phyloP scores from a whole-genome alignment of 2,797 vertebrate species.

The Malurus splendens region DNA sequence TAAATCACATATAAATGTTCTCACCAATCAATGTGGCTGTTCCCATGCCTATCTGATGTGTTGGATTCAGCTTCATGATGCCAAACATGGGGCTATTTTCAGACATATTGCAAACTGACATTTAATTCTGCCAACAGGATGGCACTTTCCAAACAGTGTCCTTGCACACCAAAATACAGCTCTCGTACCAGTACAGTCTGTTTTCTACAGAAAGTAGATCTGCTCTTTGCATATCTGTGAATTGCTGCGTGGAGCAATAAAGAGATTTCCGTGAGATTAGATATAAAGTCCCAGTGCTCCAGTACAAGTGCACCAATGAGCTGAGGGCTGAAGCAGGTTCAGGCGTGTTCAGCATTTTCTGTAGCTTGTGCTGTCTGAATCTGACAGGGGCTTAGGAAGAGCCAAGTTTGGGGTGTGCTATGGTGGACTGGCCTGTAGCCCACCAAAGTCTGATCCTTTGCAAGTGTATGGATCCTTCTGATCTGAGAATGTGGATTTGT shows the following conservation, averaged over 20 bases:
- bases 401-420: neutral
- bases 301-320: neutral
- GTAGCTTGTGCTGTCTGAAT: neutral
- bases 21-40: neutral
- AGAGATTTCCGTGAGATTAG: neutral
- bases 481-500: neutral
- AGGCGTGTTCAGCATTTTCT: rapidly evolving
- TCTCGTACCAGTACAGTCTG: neutral
- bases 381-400: neutral
- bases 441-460: neutral
- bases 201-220: neutral
- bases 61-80: neutral
- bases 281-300: neutral
- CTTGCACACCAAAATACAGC: neutral
- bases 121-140: neutral
- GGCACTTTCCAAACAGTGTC: neutral
- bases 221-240: neutral
- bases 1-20: neutral
- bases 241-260: neutral
- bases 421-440: neutral
- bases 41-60: neutral
- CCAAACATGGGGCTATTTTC: neutral
- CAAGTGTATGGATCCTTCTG: neutral
- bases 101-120: neutral
- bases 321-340: neutral